Conservation (phyloP, 2,888 invertebrate genomes). For the Terebella lapidaria region DNA sequence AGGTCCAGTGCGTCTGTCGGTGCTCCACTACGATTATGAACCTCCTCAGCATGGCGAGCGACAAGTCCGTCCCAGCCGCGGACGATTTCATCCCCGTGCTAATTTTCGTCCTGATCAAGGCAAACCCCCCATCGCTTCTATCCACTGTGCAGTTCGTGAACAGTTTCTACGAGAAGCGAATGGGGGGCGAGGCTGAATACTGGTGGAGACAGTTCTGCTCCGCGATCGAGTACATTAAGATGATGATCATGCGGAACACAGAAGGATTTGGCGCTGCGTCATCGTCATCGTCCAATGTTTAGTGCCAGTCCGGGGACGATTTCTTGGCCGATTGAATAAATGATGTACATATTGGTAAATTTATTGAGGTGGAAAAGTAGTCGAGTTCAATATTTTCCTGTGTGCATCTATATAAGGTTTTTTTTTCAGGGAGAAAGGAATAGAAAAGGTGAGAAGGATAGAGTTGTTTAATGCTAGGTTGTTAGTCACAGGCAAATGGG, state of each 20-base stretch:
- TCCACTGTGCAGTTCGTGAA: constrained; percentile 95
- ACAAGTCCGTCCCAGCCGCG: constrained; percentile 70
- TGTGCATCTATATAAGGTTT: no score
- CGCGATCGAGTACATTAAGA: constrained; percentile 95
- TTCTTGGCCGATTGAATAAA: no score
- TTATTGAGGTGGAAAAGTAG: no score
- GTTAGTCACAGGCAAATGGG: no score
- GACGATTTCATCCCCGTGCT: constrained; percentile 96
- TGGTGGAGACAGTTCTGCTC: constrained; percentile 99
- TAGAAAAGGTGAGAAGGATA: no score
- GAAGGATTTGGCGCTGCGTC: no score
- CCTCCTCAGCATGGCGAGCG: constrained; percentile 72
- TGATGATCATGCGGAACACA: constrained; percentile 70
- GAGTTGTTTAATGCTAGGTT: no score
- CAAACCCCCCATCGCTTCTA: constrained; percentile 87
- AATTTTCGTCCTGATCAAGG: constrained; percentile 93
- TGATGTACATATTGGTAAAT: no score
- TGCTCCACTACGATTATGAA: constrained; percentile 93
- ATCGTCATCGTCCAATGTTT: no score
- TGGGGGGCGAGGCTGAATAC: constrained; percentile 87
- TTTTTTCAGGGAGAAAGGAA: no score
- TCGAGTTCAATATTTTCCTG: no score
- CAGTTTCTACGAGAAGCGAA: constrained; percentile 78
- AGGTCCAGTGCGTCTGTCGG: constrained; percentile 74
- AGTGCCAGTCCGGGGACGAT: no score